Conservation (phyloP, 2,888 invertebrate species). For the Abrostola tripartita region DNA sequence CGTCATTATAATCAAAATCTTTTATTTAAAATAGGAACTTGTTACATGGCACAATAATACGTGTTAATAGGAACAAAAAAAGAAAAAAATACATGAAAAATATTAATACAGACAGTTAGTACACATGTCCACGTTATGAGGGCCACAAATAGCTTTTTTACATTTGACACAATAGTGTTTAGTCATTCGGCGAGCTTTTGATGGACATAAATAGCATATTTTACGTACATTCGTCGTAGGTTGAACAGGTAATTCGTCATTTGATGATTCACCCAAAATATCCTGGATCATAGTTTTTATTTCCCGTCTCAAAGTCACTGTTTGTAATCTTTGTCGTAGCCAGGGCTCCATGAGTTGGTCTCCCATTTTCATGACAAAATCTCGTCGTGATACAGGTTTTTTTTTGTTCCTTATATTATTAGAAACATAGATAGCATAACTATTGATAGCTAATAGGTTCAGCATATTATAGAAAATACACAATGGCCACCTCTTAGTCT, state of each 20-base stretch:
- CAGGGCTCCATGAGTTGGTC: constrained; percentile 3
- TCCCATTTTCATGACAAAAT: neutral
- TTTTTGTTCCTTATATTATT: too few species aligned
- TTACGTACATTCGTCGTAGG: neutral
- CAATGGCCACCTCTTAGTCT: constrained; percentile 21
- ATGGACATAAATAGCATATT: neutral
- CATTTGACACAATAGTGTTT: neutral
- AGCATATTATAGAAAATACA: constrained; percentile 15
- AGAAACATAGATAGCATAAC: too few species aligned
- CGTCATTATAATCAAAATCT: neutral
- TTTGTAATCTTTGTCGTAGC: neutral
- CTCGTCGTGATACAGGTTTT: too few species aligned
- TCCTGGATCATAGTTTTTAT: neutral
- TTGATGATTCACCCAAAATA: neutral
- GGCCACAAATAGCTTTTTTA: neutral
- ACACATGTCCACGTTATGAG: neutral
- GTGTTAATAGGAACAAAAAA: neutral
- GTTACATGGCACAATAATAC: neutral
- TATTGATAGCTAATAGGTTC: constrained; percentile 1
- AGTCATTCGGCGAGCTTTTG: neutral
- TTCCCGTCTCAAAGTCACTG: neutral
- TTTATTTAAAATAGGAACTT: neutral
- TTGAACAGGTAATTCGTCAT: neutral
- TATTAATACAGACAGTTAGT: neutral
- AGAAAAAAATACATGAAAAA: neutral